These are phyloP conservation scores for Caenorhabditis sulstoni DNA, from an alignment of 2,888 invertebrate species.

Conservation along the genomic window DNA sequence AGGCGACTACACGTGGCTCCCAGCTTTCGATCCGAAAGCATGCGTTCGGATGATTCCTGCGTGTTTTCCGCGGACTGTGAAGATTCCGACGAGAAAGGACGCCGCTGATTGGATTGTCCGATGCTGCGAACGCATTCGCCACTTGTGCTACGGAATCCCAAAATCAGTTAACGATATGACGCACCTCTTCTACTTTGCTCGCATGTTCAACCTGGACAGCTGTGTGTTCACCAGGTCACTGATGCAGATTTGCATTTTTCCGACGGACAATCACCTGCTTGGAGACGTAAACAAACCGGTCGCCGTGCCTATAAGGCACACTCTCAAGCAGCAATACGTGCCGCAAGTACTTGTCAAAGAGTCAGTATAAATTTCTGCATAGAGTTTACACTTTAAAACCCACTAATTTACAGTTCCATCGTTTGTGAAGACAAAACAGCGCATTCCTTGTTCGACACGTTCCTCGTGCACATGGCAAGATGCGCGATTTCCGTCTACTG, in stretches of 20 bases:
- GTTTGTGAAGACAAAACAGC: slow-evolving; percentile 18
- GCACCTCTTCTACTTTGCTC: slow-evolving; percentile 47
- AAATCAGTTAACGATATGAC: slow-evolving; percentile 23
- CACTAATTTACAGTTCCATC: slow-evolving; percentile 13
- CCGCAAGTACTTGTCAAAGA: slow-evolving; percentile 45
- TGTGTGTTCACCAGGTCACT: slow-evolving; percentile 94
- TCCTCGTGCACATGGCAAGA: slow-evolving; percentile 28
- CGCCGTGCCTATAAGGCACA: slow-evolving; percentile 26
- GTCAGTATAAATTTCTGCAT: slow-evolving; percentile 22
- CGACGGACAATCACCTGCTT: slow-evolving; percentile 59
- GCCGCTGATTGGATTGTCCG: slow-evolving; percentile 10
- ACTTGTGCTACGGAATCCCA: slow-evolving; percentile 1
- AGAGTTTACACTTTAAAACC: not conserved
- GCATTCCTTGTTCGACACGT: slow-evolving; percentile 2
- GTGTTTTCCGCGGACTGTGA: slow-evolving; percentile 92
- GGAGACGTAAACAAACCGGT: slow-evolving; percentile 35
- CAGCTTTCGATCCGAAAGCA: slow-evolving; percentile 96
- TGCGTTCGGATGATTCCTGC: slow-evolving; percentile 97
- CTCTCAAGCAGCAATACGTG: slow-evolving; percentile 31
- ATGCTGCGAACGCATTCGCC: not conserved
- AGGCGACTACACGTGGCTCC: slow-evolving; percentile 75
- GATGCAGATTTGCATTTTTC: slow-evolving; percentile 81
- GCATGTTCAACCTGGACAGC: slow-evolving; percentile 42
- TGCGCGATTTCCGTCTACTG: slow-evolving; percentile 23
- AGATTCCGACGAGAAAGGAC: slow-evolving; percentile 47